A percentile compares a stretch with the other conserved stretches of the same genome.
phyloP scores from a whole-genome alignment of 2,888 invertebrate species.

The Leptinotarsa peninsularis region DNA sequence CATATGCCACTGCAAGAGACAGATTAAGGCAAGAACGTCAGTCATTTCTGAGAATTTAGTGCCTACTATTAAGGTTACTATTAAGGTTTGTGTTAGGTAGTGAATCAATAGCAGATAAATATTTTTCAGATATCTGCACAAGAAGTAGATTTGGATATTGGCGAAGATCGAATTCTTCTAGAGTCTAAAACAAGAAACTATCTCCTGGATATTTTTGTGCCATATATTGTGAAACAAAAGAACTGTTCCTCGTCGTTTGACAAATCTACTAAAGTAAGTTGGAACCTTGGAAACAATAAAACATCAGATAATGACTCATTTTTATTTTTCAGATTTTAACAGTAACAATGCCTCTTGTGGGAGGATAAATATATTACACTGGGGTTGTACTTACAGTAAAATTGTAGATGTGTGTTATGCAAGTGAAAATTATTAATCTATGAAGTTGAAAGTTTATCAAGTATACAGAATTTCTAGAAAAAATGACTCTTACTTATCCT shows the following conservation, averaged over 20 bases:
- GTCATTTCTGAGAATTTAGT: no score
- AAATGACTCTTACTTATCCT: not conserved
- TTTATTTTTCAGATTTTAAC: slow-evolving; percentile 61
- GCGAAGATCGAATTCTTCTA: slow-evolving; percentile 81
- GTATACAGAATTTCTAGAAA: not conserved
- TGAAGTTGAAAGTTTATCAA: not conserved
- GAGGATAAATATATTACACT: slow-evolving; percentile 49
- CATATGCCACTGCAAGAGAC: no score
- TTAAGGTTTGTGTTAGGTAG: no score
- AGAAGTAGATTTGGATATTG: slow-evolving; percentile 76
- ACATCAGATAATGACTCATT: slow-evolving; percentile 12
- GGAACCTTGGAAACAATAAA: slow-evolving; percentile 11
- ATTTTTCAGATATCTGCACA: slow-evolving; percentile 69
- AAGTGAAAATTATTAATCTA: not conserved
- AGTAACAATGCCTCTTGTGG: slow-evolving; percentile 62
- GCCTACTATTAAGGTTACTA: no score
- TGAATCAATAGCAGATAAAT: no score
- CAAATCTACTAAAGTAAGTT: slow-evolving; percentile 60
- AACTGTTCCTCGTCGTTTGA: slow-evolving; percentile 69
- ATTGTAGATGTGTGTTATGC: no score
- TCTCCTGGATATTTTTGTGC: slow-evolving; percentile 77
- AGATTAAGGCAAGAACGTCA: no score
- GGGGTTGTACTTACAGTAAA: not conserved
- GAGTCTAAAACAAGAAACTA: slow-evolving; percentile 73
- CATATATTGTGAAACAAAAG: slow-evolving; percentile 74